Evolutionary conservation across 2,113 vertebrate genomes (phyloP), one percentile per base, ranked within the genome.

Genomic region (Nycticebus coucang): DNA sequence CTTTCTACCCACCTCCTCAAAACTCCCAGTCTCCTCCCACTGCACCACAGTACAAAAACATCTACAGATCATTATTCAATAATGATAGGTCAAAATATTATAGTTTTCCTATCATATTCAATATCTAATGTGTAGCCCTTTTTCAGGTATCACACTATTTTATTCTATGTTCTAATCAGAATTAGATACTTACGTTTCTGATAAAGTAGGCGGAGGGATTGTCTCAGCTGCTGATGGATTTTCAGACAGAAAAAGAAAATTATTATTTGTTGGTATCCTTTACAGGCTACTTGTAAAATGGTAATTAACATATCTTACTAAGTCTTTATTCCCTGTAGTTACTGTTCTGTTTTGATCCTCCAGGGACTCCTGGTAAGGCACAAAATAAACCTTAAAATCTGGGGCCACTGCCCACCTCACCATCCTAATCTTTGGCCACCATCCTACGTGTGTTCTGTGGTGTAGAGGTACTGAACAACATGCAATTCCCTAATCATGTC

Each of bases 231-330:
- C 13, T 66, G 19, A 30, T 89, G 64, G 55, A 87, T 83, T 33
- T 92, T 77, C 59, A 93, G 74, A 85, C 55, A 90, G 77, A 94
- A 88, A 90, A 94, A 84, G n/a, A 89, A 96, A 95, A 92, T 96
- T 33, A 95, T 11, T 81, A 75, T 64, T 87, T 83, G 37, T 87
- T 92, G 26, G 53, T 66, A 77, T 77, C 22, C 24, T 94, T 95
- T n/a, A 85, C 7, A 87, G 41, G 35, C 41, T 81, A 96, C 30
- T 85, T 85, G 35, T 85, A 88, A 91, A 74, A 84, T 37, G 41
- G 6, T n/a, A 91, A 91, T 74, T 80, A 87, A 84, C 12, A 53
- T 94, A 68, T 84, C 18, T 80, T 33, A 89, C 37, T 75, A 93
- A 78, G 37, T 91, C 55, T 93, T 93, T 81, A 81, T 78, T 93